Percentiles rank a stretch among this genome's conserved stretches.
Conservation (phyloP, 2,888 invertebrate genomes). For the Unio pictorum region DNA sequence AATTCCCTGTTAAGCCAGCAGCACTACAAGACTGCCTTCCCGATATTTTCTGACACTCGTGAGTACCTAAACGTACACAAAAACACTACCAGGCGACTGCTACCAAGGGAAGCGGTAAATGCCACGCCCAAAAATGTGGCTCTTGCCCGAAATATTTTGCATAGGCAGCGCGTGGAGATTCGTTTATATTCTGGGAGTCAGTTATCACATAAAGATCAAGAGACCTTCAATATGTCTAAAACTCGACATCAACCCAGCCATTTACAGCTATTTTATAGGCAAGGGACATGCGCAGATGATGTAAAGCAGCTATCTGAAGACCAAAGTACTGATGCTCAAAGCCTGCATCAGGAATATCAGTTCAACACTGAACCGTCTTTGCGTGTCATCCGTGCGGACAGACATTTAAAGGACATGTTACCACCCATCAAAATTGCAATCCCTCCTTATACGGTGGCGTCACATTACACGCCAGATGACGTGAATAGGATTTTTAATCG, state of each 20-base stretch:
- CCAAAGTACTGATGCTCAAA: slow-evolving; percentile 22
- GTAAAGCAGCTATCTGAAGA: slow-evolving; percentile 3
- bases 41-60: slow-evolving; percentile 30
- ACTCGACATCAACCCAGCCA: slow-evolving; percentile 18
- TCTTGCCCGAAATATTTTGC: slow-evolving; percentile 38
- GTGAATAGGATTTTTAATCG: slow-evolving; percentile 27
- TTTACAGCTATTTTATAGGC: slow-evolving; percentile 18
- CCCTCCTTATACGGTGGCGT: slow-evolving; percentile 28
- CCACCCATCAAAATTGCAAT: slow-evolving; percentile 21
- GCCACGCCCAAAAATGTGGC: slow-evolving; percentile 34
- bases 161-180: slow-evolving; percentile 23
- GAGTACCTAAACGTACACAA: slow-evolving; percentile 40
- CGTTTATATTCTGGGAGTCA: slow-evolving; percentile 24
- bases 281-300: slow-evolving; percentile 29
- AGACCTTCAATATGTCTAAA: slow-evolving; percentile 27
- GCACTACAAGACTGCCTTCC: slow-evolving; percentile 42
- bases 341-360: slow-evolving; percentile 25
- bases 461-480: slow-evolving; percentile 23
- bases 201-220: slow-evolving; percentile 31
- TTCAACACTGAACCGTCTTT: slow-evolving; percentile 33
- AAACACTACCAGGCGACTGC: slow-evolving; percentile 35
- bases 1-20: slow-evolving; percentile 30
- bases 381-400: slow-evolving; percentile 10
- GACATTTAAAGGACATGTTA: neutral
- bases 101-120: slow-evolving; percentile 34